Evolutionary conservation across 2,113 vertebrate genomes (phyloP).

Genomic region (Microtus oregoni): DNA sequence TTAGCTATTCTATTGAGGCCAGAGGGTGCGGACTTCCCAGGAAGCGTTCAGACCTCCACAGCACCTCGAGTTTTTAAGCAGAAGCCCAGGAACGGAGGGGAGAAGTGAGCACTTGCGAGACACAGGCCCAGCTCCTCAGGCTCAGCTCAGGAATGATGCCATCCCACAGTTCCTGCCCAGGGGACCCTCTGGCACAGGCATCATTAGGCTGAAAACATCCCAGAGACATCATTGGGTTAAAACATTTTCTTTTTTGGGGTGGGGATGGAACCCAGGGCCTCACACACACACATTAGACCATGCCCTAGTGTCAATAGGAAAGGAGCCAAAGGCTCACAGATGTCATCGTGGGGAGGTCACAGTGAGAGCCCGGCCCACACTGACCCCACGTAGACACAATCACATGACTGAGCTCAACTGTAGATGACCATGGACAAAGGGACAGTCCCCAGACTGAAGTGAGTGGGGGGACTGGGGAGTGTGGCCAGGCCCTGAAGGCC

Average conservation of each 20-base stretch:
- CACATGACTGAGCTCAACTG: accelerated
- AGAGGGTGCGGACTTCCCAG: background rate
- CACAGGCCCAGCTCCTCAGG: background rate
- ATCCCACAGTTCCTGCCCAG: background rate
- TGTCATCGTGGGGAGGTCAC: no score
- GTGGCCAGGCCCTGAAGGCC: background rate
- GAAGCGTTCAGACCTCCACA: background rate
- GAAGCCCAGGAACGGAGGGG: no score
- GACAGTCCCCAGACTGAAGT: background rate
- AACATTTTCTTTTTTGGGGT: background rate
- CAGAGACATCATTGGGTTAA: background rate
- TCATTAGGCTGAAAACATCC: background rate
- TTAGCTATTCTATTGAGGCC: background rate
- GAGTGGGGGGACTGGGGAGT: no score
- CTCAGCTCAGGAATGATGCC: background rate
- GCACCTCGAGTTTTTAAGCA: background rate
- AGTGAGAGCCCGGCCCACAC: background rate
- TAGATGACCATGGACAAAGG: background rate
- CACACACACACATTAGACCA: background rate
- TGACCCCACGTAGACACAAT: background rate
- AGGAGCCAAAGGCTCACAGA: background rate
- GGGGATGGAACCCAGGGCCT: background rate
- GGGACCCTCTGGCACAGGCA: background rate
- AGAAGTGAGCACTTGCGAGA: background rate
- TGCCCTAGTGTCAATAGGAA: background rate